phyloP scores from a whole-genome alignment of 1,140 invertebrate species.

The Apis dorsata region DNA sequence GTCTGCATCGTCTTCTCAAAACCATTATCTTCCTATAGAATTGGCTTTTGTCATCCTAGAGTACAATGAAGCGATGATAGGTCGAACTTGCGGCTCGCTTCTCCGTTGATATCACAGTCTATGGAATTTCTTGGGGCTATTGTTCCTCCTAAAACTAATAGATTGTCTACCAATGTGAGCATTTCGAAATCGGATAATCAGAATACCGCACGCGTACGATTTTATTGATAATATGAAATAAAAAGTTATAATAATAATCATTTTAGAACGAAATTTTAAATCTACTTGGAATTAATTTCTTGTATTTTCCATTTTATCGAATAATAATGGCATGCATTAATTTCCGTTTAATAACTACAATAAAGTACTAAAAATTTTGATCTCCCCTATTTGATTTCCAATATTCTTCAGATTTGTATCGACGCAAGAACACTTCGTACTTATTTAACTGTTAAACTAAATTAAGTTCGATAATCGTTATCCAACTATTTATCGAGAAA shows the following conservation, averaged over 20 bases:
- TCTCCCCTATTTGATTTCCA: no score
- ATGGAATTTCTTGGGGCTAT: constrained; percentile 48
- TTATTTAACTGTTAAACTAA: no score
- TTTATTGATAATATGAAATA: constrained; percentile 28
- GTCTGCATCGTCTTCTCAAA: neutral
- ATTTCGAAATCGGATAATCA: constrained; percentile 57
- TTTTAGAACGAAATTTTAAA: constrained; percentile 32
- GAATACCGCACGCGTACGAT: constrained; percentile 18
- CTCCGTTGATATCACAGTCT: constrained; percentile 37
- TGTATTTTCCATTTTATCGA: neutral
- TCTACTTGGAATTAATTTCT: constrained; percentile 13
- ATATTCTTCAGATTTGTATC: no score
- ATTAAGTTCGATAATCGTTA: no score
- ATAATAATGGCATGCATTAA: neutral
- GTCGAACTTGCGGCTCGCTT: constrained; percentile 14
- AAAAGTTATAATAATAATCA: neutral
- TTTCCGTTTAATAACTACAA: no score
- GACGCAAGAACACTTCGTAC: no score
- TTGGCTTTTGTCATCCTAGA: constrained; percentile 29
- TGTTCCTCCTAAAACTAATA: constrained; percentile 52
- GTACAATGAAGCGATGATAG: constrained; percentile 56
- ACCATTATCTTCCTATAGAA: constrained; percentile 2
- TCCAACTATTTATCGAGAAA: no score
- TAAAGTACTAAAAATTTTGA: no score
- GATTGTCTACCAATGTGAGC: constrained; percentile 35